Evolutionary conservation across 1,140 invertebrate genomes (phyloP).

Genomic region (Tetramorium alpestre): DNA sequence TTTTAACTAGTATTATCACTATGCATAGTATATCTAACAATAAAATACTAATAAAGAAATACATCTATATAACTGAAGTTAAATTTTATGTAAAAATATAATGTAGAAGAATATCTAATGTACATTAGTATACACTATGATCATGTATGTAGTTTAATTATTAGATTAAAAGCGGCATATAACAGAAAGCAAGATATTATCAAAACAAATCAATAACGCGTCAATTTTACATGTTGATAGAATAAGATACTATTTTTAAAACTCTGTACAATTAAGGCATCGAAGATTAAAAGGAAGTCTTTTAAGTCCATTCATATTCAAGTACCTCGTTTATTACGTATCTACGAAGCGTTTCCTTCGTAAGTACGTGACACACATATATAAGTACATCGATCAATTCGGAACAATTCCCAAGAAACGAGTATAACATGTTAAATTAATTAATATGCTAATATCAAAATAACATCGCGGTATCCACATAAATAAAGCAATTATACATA

Average conservation of each 20-base stretch:
- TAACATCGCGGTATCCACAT: not conserved
- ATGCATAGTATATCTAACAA: not conserved
- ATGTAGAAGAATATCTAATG: not conserved
- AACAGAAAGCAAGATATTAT: not conserved
- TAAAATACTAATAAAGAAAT: constrained; percentile 6
- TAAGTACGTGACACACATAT: constrained; percentile 66
- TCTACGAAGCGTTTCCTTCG: constrained; percentile 64
- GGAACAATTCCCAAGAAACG: constrained; percentile 39
- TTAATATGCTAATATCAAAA: not conserved
- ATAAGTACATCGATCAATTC: constrained; percentile 57
- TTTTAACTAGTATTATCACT: not conserved
- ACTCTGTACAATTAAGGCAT: constrained; percentile 60
- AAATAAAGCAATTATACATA: not conserved
- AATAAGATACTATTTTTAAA: constrained; percentile 72
- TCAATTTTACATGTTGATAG: constrained; percentile 34
- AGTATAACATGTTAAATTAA: not conserved
- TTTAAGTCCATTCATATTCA: constrained; percentile 70
- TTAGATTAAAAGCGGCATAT: not conserved
- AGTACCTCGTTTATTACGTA: constrained; percentile 66
- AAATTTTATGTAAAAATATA: not conserved
- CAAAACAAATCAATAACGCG: constrained; percentile 41
- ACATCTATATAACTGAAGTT: not conserved
- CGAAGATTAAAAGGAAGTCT: constrained; percentile 66
- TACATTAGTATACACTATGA: too few species aligned
- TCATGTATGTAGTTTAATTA: too few species aligned